Evolutionary conservation across 1,140 invertebrate species (phyloP).

Genomic region (Rhizoglyphus robini): DNA sequence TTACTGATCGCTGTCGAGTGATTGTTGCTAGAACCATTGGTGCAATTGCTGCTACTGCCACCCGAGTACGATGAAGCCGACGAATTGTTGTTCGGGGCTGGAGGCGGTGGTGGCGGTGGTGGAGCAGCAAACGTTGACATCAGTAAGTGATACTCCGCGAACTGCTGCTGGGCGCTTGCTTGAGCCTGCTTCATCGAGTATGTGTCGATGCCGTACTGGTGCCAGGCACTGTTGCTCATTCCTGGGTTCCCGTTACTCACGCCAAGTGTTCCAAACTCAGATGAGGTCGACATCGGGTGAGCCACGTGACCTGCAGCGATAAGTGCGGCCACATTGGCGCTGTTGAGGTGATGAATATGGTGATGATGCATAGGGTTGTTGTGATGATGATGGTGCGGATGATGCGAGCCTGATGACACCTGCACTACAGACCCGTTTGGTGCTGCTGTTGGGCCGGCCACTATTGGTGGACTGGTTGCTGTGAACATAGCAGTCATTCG

Average conservation of each 20-base stretch:
- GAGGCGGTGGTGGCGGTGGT: constrained; percentile 9
- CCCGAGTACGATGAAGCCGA: background rate
- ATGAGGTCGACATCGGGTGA: background rate
- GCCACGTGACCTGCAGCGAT: background rate
- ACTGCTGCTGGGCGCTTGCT: constrained; percentile 5
- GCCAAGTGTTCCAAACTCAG: background rate
- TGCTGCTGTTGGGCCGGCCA: background rate
- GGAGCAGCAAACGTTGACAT: background rate
- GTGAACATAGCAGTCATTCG: background rate
- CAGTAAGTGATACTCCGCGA: background rate
- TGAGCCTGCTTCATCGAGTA: constrained; percentile 9
- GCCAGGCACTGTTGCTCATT: background rate
- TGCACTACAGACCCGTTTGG: background rate
- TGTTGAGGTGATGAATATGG: background rate
- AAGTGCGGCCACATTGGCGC: background rate
- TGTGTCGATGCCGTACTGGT: background rate
- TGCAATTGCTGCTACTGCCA: background rate
- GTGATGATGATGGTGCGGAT: background rate
- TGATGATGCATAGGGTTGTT: background rate
- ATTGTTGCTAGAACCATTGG: background rate
- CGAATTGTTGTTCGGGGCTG: background rate
- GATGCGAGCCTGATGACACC: background rate
- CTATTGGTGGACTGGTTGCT: background rate
- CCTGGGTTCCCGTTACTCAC: background rate
- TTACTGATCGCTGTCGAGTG: background rate